Percentiles rank a stretch among this genome's conserved stretches.
Conservation (phyloP, 1,140 invertebrate genomes). For the Bombus pascuorum region DNA sequence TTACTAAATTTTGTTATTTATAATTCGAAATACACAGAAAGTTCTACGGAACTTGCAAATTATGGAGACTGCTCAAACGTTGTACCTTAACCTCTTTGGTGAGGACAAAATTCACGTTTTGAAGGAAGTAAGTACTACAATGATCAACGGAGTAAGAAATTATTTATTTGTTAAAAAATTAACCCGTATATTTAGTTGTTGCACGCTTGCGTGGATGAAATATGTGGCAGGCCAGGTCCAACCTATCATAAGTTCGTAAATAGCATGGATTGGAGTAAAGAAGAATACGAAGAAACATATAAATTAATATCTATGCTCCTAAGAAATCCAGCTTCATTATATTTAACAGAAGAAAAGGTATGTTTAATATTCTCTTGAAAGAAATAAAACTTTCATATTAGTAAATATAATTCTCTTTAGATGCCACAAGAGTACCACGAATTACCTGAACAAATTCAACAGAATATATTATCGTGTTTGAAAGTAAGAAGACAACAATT, state of each 20-base stretch:
- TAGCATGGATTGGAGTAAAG: constrained; percentile 72
- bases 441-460: constrained; percentile 70
- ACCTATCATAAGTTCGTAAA: constrained; percentile 70
- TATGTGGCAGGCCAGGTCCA: constrained; percentile 71
- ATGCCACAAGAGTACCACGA: constrained; percentile 75
- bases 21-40: background rate
- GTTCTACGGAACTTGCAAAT: background rate
- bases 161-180: background rate
- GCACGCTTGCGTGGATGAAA: constrained; percentile 76
- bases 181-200: constrained; percentile 67
- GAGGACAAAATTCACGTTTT: constrained; percentile 67
- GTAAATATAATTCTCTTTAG: constrained; percentile 56
- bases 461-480: constrained; percentile 70
- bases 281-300: constrained; percentile 70
- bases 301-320: constrained; percentile 68
- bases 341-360: constrained; percentile 73
- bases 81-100: constrained; percentile 65
- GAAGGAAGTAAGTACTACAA: constrained; percentile 63
- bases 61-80: constrained; percentile 59
- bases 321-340: constrained; percentile 70
- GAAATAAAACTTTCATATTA: background rate
- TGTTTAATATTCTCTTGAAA: background rate
- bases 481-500: constrained; percentile 71
- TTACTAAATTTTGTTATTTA: background rate
- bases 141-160: background rate